Percentiles rank a stretch among this genome's conserved stretches.
phyloP scores from a whole-genome alignment of 35 echinoderm and acorn worm species.

The Heliocidaris tuberculata region DNA sequence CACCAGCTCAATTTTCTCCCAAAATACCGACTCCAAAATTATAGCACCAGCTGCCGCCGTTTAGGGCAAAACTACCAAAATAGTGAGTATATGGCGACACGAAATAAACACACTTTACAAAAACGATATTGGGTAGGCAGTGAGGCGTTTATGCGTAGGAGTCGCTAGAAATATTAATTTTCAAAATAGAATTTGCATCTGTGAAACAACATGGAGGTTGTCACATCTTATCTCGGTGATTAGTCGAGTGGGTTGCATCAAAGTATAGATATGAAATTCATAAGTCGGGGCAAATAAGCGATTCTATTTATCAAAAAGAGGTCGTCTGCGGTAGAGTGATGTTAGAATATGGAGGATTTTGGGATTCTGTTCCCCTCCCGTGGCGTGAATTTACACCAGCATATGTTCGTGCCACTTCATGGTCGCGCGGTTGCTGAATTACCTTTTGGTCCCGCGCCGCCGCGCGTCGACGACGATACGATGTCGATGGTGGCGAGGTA shows the following conservation, averaged over 20 bases:
- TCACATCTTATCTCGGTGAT: neutral
- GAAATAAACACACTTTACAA: slow-evolving; percentile 38
- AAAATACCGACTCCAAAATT: neutral
- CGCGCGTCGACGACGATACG: slow-evolving; percentile 24
- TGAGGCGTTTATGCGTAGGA: neutral
- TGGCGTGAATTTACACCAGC: slow-evolving; percentile 7
- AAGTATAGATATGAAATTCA: slow-evolving; percentile 29
- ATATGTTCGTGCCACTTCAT: slow-evolving; percentile 26
- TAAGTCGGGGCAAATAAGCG: slow-evolving; percentile 42
- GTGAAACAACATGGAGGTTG: neutral
- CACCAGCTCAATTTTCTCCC: neutral
- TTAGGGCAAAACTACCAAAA: slow-evolving; percentile 47
- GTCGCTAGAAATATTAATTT: neutral
- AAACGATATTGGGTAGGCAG: neutral
- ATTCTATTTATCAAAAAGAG: slow-evolving; percentile 17
- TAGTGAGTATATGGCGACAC: neutral
- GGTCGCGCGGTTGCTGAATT: slow-evolving; percentile 18
- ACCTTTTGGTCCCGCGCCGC: slow-evolving; percentile 27
- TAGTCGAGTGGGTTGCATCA: neutral
- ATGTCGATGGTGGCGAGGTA: neutral
- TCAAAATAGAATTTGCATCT: neutral
- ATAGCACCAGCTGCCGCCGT: slow-evolving; percentile 38
- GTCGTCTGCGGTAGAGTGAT: neutral
- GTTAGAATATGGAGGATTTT: neutral
- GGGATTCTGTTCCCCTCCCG: neutral